A percentile compares a stretch with the other conserved stretches of the same genome.
phyloP scores from a whole-genome alignment of 2,113 vertebrate genomes.

The Brienomyrus longianalis region DNA sequence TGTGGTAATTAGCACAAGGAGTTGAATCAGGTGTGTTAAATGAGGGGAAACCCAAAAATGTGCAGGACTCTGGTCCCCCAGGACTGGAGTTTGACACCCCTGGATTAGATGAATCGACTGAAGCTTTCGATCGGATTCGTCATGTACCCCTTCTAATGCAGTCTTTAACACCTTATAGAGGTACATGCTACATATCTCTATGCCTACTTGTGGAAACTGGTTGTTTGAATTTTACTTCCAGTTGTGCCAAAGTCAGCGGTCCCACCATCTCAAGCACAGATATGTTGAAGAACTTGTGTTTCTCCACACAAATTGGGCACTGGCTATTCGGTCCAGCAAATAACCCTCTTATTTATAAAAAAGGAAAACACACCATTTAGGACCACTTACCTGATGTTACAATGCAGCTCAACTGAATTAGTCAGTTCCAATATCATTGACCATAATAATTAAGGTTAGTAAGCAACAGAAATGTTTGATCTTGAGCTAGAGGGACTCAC shows the following conservation, averaged over 20 bases:
- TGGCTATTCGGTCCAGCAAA: constrained; percentile 24
- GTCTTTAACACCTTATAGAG: constrained; percentile 50
- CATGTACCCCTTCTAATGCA: constrained; percentile 43
- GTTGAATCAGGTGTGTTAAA: no score
- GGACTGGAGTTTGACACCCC: no score
- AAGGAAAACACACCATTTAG: background rate
- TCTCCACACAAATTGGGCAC: constrained; percentile 59
- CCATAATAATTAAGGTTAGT: background rate
- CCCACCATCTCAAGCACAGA: constrained; percentile 72
- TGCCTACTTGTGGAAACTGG: background rate
- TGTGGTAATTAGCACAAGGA: no score
- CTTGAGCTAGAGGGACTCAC: constrained; percentile 72
- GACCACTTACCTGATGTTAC: background rate
- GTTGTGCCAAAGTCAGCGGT: constrained; percentile 66
- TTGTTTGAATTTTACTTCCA: constrained; percentile 69
- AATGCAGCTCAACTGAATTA: background rate
- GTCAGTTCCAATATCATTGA: background rate
- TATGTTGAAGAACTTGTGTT: constrained; percentile 77
- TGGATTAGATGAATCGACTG: constrained; percentile 53
- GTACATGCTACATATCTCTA: constrained; percentile 53
- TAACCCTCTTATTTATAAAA: constrained; percentile 31
- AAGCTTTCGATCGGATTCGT: constrained; percentile 34
- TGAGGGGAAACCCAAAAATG: no score
- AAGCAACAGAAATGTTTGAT: constrained; percentile 45
- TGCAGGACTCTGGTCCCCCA: no score